Conservation (phyloP, 92 coral and sea anemone genomes). For the Epizoanthus ramosus region DNA sequence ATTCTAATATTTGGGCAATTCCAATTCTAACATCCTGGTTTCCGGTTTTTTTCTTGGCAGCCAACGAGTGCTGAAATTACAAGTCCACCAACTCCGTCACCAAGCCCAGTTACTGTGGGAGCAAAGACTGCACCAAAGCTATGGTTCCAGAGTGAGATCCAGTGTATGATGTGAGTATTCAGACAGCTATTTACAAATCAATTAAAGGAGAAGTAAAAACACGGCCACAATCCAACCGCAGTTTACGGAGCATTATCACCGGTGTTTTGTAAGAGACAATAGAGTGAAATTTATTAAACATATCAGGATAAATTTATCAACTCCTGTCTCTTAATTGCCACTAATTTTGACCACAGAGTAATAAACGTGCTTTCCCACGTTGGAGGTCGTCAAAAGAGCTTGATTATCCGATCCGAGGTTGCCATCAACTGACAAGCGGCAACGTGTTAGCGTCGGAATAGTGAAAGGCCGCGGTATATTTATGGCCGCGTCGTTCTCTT, state of each 20-base stretch:
- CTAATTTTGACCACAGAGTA: constrained; percentile 20
- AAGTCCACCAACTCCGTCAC: constrained; percentile 74
- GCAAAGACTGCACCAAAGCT: constrained; percentile 75
- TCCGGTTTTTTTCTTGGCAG: constrained; percentile 80
- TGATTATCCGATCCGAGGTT: constrained; percentile 17
- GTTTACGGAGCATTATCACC: neutral
- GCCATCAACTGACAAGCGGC: constrained; percentile 19
- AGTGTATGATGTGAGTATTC: constrained; percentile 96
- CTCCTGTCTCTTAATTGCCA: constrained; percentile 31
- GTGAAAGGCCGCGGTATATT: constrained; percentile 17
- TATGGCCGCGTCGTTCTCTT: constrained; percentile 16
- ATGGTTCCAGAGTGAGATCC: constrained; percentile 96
- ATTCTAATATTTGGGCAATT: constrained; percentile 11
- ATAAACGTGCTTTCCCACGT: constrained; percentile 19
- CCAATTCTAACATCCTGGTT: constrained; percentile 47
- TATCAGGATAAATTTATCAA: constrained; percentile 21
- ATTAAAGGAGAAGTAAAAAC: constrained; percentile 33
- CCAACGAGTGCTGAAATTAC: constrained; percentile 69
- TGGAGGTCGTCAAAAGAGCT: constrained; percentile 37
- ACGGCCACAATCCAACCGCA: constrained; percentile 43
- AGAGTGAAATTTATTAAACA: neutral
- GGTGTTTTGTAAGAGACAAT: constrained; percentile 14
- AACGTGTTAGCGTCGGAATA: constrained; percentile 3
- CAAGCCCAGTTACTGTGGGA: constrained; percentile 74
- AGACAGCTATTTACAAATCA: constrained; percentile 39